These are phyloP conservation scores for Hoplodrina blanda DNA, from an alignment of 2,888 invertebrate species.

Conservation along the genomic window DNA sequence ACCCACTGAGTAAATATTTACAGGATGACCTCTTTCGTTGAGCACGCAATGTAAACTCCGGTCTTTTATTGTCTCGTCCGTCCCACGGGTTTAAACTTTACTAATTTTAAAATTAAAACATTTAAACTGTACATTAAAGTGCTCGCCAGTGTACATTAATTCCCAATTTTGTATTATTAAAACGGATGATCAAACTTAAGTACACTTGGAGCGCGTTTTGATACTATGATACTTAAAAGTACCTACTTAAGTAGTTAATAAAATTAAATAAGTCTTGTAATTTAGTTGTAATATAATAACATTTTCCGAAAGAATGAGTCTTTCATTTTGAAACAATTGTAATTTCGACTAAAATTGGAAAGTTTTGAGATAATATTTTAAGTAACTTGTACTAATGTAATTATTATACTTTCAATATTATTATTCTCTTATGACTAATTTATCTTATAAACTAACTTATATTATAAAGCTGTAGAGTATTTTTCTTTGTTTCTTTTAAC, in stretches of 20 bases:
- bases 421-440: background rate
- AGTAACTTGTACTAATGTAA: background rate
- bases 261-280: constrained; percentile 38
- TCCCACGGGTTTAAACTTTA: constrained; percentile 55
- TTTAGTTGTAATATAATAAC: constrained; percentile 20
- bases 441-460: no score
- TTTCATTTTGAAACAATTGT: constrained; percentile 32
- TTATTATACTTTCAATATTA: background rate
- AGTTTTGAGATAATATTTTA: background rate
- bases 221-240: constrained; percentile 35
- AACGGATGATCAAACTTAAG: constrained; percentile 58
- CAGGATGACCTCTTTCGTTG: constrained; percentile 55
- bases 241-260: constrained; percentile 32
- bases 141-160: constrained; percentile 56
- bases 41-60: constrained; percentile 48
- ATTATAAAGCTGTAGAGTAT: no score
- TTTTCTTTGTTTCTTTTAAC: no score
- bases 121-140: constrained; percentile 53
- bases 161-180: constrained; percentile 58
- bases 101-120: constrained; percentile 62
- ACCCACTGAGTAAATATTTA: constrained; percentile 61
- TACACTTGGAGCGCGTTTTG: constrained; percentile 48
- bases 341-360: constrained; percentile 19
- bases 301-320: constrained; percentile 22
- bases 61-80: constrained; percentile 54